These are phyloP conservation scores for Oikopleura albicans DNA, from an alignment of 23 tunicate species.

Conservation along the genomic window DNA sequence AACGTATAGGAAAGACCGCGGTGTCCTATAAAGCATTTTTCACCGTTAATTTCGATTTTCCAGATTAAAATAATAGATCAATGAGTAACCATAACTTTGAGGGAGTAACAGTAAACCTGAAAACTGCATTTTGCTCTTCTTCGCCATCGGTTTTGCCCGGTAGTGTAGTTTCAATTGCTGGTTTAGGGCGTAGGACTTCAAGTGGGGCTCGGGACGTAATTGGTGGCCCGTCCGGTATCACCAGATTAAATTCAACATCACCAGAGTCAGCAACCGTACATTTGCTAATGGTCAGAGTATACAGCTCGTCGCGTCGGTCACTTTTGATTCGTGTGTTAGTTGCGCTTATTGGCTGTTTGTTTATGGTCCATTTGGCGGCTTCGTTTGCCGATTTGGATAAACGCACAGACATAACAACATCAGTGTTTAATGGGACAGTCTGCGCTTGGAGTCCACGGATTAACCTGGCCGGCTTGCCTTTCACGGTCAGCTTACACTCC, in stretches of 20 bases:
- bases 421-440: neutral
- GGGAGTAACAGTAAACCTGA: neutral
- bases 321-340: neutral
- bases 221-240: neutral
- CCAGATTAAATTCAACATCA: neutral
- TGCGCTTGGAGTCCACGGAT: slow-evolving; percentile 10
- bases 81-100: too few relatives aligned
- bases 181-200: neutral
- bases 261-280: neutral
- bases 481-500: neutral
- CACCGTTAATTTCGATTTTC: too few relatives aligned
- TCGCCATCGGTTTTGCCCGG: neutral
- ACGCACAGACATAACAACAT: slow-evolving; percentile 1
- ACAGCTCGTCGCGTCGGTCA: slow-evolving; percentile 1
- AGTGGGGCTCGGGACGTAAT: neutral
- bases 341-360: neutral
- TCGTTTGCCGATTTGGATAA: neutral
- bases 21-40: too few relatives aligned
- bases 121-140: neutral
- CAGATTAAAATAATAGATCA: too few relatives aligned
- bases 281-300: neutral
- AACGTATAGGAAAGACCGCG: too few relatives aligned
- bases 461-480: neutral
- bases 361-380: neutral
- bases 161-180: neutral